Base-by-base conservation (phyloP, 1,140 invertebrate genomes). In the Calephelis virginiensis region DNA sequence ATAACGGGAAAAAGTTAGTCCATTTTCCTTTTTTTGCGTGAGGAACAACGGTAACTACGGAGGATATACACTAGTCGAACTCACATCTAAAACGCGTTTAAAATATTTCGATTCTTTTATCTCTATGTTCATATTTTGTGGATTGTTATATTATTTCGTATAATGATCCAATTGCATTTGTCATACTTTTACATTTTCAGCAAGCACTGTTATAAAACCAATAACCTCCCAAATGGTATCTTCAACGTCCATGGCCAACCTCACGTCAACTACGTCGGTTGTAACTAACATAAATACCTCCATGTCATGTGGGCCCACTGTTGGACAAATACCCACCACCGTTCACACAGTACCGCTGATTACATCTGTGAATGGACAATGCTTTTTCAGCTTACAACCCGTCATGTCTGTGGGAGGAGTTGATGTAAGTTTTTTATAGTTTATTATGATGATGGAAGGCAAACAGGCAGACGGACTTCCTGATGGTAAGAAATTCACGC, bases 371-470 rank as follows among this genome's bases (percentile, higher is more conserved):
- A 90, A 90, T 43, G 88, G 88, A 12, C 88, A 90, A 64, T 89
- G 86, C 85, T 87, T 83, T 49, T 88, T 90, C 72, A 89, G 86
- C 60, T 67, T 90, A 28, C 88, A 90, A 59, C 88, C 88, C 0
- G 70, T 90, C 17, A 86, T 90, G 84, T 90, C 88, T 2, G 85
- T 90, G 10, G 88, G 88, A 0, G 85, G 77, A 49, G 56, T 83
- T 14, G 83, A 89, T 70, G 86, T 90, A 56, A 83, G 85, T 85
- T 74, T 17, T 37, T 45, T 28, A 46, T 67, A 28, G 17, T 17
- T 28, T 28, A 4, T 28, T 28, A 28, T 28, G 28, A 28, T 3
- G 5, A 2, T 28, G 28, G 28, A 28, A 17, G 17, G 17, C 17
- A 17, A 28, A 28, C 28, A 28, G 3, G 28, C 1, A 28, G 28